Evolutionary conservation across 2,113 vertebrate genomes (phyloP).

Genomic region (Athene noctua): DNA sequence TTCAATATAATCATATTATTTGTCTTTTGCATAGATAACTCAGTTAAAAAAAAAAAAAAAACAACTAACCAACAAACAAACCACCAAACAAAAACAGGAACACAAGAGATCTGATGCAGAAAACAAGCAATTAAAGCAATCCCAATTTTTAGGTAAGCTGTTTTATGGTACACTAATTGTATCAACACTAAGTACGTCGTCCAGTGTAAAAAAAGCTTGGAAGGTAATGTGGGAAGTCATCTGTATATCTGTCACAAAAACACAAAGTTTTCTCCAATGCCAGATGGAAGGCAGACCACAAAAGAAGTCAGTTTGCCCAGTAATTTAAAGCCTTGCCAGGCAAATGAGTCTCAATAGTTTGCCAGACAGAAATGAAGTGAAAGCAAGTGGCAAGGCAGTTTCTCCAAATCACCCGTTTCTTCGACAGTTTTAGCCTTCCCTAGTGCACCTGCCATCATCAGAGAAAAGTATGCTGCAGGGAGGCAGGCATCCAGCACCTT

Average conservation of each 20-base stretch:
- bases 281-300: not conserved
- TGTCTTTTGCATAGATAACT: not conserved
- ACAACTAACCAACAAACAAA: too few relatives aligned
- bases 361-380: not conserved
- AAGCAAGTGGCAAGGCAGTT: not conserved
- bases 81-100: not conserved
- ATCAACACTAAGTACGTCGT: not conserved
- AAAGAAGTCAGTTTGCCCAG: not conserved
- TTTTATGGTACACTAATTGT: not conserved
- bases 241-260: not conserved
- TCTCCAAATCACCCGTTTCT: not conserved
- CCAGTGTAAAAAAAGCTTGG: not conserved
- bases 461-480: not conserved
- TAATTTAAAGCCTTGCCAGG: not conserved
- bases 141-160: not conserved
- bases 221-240: not conserved
- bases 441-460: not conserved
- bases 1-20: not conserved
- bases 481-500: not conserved
- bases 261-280: not conserved
- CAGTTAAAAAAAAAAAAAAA: too few relatives aligned
- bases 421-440: not conserved
- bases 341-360: not conserved
- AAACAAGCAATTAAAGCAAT: not conserved
- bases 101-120: not conserved